A percentile compares a stretch with the other conserved stretches of the same genome.
phyloP scores from a whole-genome alignment of 1,140 invertebrate genomes.

The Drosophila parvula region DNA sequence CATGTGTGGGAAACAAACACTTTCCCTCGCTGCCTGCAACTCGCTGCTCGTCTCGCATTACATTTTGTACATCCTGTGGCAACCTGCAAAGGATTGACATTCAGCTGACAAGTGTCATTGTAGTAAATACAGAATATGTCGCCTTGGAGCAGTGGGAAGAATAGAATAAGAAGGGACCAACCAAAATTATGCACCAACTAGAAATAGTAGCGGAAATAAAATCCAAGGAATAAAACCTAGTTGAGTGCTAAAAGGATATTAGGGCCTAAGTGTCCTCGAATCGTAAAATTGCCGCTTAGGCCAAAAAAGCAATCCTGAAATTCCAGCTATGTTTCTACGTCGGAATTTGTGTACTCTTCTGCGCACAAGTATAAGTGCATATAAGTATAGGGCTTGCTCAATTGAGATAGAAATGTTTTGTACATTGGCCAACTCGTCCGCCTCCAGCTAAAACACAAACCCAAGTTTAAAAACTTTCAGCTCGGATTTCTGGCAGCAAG shows the following conservation, averaged over 20 bases:
- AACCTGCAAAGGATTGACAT: constrained; percentile 78
- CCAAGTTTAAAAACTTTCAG: background rate
- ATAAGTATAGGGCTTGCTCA: background rate
- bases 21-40: constrained; percentile 52
- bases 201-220: constrained; percentile 72
- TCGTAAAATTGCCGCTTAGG: constrained; percentile 60
- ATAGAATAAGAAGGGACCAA: constrained; percentile 1
- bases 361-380: background rate
- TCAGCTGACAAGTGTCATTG: constrained; percentile 74
- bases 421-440: too few relatives aligned
- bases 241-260: constrained; percentile 72
- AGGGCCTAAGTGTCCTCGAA: constrained; percentile 74
- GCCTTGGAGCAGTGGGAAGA: background rate
- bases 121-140: constrained; percentile 6
- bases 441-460: too few relatives aligned
- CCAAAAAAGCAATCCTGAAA: constrained; percentile 18
- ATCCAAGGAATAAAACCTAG: constrained; percentile 49
- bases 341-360: constrained; percentile 12
- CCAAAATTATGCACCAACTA: constrained; percentile 62
- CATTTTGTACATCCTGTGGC: constrained; percentile 65
- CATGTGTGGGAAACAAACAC: constrained; percentile 73
- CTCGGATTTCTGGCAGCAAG: background rate
- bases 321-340: too few relatives aligned
- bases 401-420: background rate
- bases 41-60: constrained; percentile 59